These are phyloP conservation scores for Aphelenchoides avenae DNA, from an alignment of 1,140 invertebrate genomes.

Conservation along the genomic window DNA sequence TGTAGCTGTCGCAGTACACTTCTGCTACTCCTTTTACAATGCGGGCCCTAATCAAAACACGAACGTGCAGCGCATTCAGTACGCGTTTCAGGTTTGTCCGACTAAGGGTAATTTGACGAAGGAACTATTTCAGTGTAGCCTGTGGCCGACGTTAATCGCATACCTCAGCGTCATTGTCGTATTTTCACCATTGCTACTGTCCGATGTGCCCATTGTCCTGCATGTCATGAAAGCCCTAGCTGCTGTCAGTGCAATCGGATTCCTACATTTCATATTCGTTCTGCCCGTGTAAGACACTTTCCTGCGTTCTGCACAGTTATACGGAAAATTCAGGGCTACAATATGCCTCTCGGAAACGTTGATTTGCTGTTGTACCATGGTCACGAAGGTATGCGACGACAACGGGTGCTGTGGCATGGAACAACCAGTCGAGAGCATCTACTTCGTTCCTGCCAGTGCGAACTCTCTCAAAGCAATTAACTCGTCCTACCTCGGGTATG, in stretches of 20 bases:
- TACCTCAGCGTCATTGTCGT: neutral
- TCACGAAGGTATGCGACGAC: conserved; percentile 17
- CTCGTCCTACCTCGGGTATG: too few species aligned
- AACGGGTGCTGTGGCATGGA: conserved; percentile 15
- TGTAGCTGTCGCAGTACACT: conserved; percentile 13
- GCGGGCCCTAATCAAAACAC: conserved; percentile 17
- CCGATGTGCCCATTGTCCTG: conserved; percentile 21
- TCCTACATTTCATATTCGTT: conserved; percentile 9
- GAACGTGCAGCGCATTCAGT: conserved; percentile 14
- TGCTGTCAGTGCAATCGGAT: conserved; percentile 5
- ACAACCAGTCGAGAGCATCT: conserved; percentile 23
- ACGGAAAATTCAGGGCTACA: conserved; percentile 20
- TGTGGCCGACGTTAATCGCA: conserved; percentile 12
- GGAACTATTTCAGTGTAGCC: conserved; percentile 1
- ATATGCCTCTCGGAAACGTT: conserved; percentile 17
- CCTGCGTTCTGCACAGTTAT: conserved; percentile 6
- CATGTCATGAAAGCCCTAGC: conserved; percentile 16
- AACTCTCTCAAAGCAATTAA: too few species aligned
- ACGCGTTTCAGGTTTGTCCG: conserved; percentile 22
- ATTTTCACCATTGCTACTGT: conserved; percentile 17
- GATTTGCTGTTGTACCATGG: neutral
- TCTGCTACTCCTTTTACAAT: conserved; percentile 24
- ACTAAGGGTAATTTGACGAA: neutral
- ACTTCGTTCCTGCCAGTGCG: conserved; percentile 21
- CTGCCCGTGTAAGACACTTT: conserved; percentile 16